Evolutionary conservation across 2,113 vertebrate species (phyloP).

Genomic region (Zosterops borbonicus): DNA sequence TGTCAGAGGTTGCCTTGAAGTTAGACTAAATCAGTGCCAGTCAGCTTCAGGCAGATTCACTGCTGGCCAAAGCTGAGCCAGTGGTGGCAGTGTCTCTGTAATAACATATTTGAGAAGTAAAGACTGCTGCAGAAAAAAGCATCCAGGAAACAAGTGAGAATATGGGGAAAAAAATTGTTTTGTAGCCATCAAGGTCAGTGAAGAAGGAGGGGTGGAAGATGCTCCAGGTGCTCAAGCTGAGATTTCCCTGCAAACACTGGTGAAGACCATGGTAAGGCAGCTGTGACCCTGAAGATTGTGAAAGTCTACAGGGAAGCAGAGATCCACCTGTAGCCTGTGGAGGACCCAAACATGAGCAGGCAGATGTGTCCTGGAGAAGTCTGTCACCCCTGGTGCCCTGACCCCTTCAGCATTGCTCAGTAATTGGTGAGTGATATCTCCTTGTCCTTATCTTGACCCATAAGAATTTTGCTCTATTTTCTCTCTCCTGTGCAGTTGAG

Average conservation of each 20-base stretch:
- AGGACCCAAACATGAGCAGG: neutral
- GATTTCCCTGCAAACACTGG: neutral
- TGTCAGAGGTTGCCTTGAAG: neutral
- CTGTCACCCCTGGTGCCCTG: neutral
- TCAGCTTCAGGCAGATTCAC: rapidly evolving
- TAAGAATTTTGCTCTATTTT: neutral
- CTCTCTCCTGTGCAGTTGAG: neutral
- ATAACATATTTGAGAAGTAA: neutral
- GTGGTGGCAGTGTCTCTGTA: neutral
- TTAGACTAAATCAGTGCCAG: neutral
- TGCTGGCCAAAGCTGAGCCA: neutral
- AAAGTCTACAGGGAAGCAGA: neutral
- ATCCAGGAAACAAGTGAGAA: neutral
- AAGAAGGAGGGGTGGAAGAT: neutral
- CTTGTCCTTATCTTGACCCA: neutral
- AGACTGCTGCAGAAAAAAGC: neutral
- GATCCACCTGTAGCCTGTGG: neutral
- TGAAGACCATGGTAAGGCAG: neutral
- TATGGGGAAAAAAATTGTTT: neutral
- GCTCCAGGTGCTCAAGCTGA: neutral
- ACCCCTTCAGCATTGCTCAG: rapidly evolving
- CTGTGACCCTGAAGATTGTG: neutral
- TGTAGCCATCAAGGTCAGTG: too few relatives aligned
- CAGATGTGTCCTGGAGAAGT: neutral
- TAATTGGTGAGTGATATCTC: neutral